A percentile compares a stretch with the other conserved stretches of the same genome.
phyloP scores from a whole-genome alignment of 2,113 vertebrate species.

The Naja naja region DNA sequence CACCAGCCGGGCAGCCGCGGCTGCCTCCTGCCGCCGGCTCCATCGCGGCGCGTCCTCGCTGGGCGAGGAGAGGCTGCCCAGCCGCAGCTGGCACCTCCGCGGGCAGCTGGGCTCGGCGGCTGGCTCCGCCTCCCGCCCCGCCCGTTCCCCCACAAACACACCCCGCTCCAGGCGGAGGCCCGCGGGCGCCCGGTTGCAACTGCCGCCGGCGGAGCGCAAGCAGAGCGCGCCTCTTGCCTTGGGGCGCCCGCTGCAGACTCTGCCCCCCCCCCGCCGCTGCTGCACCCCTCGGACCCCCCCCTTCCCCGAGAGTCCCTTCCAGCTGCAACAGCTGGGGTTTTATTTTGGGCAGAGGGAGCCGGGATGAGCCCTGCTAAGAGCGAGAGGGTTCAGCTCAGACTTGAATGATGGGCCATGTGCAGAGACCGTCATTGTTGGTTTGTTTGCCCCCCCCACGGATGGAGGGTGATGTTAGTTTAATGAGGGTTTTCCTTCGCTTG shows the following conservation, averaged over 20 bases:
- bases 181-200: neutral
- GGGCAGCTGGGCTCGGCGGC: neutral
- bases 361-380: no score
- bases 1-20: neutral
- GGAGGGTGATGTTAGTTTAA: neutral
- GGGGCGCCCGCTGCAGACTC: neutral
- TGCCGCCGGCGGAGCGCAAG: neutral
- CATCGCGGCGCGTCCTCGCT: neutral
- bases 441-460: neutral
- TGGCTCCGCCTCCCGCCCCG: neutral
- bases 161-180: neutral
- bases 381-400: neutral
- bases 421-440: neutral
- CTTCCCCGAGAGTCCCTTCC: neutral
- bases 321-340: neutral
- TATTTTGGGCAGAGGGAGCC: neutral
- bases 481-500: neutral
- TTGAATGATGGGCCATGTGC: neutral
- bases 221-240: neutral
- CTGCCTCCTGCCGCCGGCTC: neutral
- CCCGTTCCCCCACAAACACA: neutral
- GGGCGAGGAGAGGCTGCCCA: neutral
- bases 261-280: neutral
- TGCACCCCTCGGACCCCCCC: neutral
- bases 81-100: neutral